These are phyloP conservation scores for Epizoanthus fatuus DNA, from an alignment of 92 coral and sea anemone species.

Conservation along the genomic window DNA sequence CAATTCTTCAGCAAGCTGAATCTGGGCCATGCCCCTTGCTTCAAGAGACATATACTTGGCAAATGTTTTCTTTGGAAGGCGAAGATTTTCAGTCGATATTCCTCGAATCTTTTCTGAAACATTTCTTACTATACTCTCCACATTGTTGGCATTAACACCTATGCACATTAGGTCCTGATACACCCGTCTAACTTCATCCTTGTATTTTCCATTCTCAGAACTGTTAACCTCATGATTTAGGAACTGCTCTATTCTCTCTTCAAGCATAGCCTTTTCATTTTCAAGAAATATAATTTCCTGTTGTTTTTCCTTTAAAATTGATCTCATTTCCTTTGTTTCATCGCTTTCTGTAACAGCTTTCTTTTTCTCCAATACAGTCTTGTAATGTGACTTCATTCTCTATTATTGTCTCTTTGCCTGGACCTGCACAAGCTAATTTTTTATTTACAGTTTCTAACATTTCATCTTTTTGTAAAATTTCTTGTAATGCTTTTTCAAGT, in stretches of 20 bases:
- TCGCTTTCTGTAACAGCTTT: slow-evolving; percentile 27
- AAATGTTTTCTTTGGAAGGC: background rate
- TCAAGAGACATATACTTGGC: too few species aligned
- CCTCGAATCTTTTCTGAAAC: slow-evolving; percentile 33
- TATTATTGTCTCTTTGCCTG: background rate
- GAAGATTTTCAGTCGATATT: background rate
- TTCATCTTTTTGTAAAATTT: slow-evolving; percentile 30
- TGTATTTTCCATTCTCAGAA: slow-evolving; percentile 29
- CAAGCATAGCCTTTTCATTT: slow-evolving; percentile 17
- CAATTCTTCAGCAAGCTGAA: slow-evolving; percentile 29
- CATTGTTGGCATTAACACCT: slow-evolving; percentile 26
- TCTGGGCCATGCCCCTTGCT: background rate
- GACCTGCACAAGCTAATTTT: slow-evolving; percentile 6
- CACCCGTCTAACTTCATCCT: slow-evolving; percentile 45
- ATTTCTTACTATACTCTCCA: slow-evolving; percentile 17
- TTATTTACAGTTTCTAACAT: slow-evolving; percentile 4
- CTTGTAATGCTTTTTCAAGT: background rate
- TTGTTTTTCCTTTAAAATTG: slow-evolving; percentile 19
- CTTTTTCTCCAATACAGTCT: slow-evolving; percentile 7
- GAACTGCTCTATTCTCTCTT: slow-evolving; percentile 50
- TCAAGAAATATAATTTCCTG: background rate
- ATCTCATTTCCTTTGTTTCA: slow-evolving; percentile 25
- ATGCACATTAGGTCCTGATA: slow-evolving; percentile 23
- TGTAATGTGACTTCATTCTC: slow-evolving; percentile 28
- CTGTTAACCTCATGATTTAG: slow-evolving; percentile 23